Conservation (phyloP, 2,113 vertebrate genomes). For the Junco hyemalis region DNA sequence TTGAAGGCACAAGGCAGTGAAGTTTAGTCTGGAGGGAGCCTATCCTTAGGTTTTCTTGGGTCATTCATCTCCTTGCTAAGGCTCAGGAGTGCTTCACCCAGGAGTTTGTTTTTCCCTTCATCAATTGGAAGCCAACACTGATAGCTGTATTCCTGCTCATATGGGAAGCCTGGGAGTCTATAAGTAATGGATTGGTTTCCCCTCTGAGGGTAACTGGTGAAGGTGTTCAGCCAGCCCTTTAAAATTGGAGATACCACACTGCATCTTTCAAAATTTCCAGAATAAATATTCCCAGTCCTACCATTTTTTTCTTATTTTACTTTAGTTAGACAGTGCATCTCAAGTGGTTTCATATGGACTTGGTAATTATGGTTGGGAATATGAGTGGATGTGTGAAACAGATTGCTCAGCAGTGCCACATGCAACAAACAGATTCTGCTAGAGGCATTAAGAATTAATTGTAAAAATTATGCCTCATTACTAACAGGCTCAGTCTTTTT, state of each 20-base stretch:
- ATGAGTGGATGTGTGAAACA: not conserved
- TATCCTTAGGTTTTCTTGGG: not conserved
- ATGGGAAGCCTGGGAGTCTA: not conserved
- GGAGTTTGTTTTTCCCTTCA: not conserved
- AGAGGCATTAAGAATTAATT: not conserved
- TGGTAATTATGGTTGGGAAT: not conserved
- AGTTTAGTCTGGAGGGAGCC: not conserved
- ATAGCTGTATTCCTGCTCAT: not conserved
- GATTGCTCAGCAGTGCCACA: not conserved
- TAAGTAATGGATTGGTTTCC: not conserved
- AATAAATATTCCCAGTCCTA: not conserved
- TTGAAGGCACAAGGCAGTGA: not conserved
- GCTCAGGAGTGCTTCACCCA: not conserved
- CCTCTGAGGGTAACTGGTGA: not conserved
- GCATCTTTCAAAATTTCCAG: not conserved
- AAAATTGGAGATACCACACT: not conserved
- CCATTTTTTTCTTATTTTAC: not conserved
- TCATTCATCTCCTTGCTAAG: not conserved
- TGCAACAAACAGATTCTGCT: not conserved
- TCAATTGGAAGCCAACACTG: not conserved
- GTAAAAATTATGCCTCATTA: not conserved
- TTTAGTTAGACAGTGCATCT: not conserved
- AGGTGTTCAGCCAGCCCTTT: not conserved
- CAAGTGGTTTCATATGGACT: not conserved
- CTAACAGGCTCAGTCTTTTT: not conserved